Conservation (phyloP, 2,888 invertebrate genomes). For the Glaucopsyche alexis region DNA sequence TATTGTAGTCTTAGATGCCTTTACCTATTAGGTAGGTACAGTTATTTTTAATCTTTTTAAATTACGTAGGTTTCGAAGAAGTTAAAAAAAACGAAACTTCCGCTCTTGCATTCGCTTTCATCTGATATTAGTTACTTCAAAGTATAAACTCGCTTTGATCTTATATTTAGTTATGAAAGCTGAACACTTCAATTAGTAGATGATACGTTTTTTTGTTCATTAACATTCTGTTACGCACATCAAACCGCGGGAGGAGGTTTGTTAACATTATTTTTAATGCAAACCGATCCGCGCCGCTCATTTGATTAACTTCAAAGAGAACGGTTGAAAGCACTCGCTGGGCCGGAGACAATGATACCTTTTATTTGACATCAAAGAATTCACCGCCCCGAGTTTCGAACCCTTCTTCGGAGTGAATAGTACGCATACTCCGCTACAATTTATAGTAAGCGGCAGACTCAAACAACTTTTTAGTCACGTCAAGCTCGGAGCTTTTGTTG, state of each 20-base stretch:
- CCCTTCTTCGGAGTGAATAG: slow-evolving; percentile 46
- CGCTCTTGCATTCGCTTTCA: slow-evolving; percentile 46
- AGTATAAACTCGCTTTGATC: slow-evolving; percentile 65
- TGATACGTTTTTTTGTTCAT: slow-evolving; percentile 55
- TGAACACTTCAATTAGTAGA: slow-evolving; percentile 61
- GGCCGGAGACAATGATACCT: slow-evolving; percentile 68
- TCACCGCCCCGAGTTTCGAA: slow-evolving; percentile 54
- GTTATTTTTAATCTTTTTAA: no score
- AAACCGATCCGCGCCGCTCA: slow-evolving; percentile 60
- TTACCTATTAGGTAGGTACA: no score
- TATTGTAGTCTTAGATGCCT: no score
- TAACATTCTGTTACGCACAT: slow-evolving; percentile 49
- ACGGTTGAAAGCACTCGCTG: slow-evolving; percentile 63
- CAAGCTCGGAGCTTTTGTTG: slow-evolving; percentile 43
- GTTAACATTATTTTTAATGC: slow-evolving; percentile 61
- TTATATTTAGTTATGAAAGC: slow-evolving; percentile 62
- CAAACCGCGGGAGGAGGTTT: slow-evolving; percentile 52
- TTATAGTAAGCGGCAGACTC: slow-evolving; percentile 46
- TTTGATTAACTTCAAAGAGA: slow-evolving; percentile 70
- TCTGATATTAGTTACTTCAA: slow-evolving; percentile 57
- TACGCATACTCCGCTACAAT: slow-evolving; percentile 44
- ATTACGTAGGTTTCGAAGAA: no score
- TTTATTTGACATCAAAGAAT: slow-evolving; percentile 69
- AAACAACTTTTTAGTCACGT: slow-evolving; percentile 47
- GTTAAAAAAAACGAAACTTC: slow-evolving; percentile 46